Percentiles rank a stretch among this genome's conserved stretches.
These are phyloP conservation scores for Ptychobarbus kaznakovi DNA, from an alignment of 2,797 vertebrate genomes.

Conservation along the genomic window DNA sequence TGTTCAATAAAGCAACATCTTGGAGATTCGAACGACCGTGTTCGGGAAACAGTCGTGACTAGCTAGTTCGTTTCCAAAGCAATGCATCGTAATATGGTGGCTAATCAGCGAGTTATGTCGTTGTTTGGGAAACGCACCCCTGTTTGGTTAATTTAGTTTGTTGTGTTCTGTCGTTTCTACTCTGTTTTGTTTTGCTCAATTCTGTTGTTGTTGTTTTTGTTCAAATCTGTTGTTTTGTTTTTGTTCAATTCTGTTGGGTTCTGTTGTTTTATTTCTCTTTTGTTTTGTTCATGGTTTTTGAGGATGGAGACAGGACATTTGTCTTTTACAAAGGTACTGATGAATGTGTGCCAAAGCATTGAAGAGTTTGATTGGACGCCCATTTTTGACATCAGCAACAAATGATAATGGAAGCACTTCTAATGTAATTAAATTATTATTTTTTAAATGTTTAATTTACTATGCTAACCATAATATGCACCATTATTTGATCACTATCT, in stretches of 20 bases:
- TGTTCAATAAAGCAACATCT: no score
- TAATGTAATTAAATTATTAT: no score
- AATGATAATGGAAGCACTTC: background rate
- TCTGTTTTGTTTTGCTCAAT: no score
- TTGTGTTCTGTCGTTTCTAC: no score
- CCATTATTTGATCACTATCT: no score
- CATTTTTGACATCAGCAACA: background rate
- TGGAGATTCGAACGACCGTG: no score
- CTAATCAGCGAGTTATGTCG: no score
- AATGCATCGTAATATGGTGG: no score
- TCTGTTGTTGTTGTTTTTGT: no score
- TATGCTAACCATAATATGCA: background rate
- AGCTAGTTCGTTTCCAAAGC: no score
- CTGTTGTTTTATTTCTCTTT: background rate
- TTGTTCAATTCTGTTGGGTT: background rate
- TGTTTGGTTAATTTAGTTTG: background rate
- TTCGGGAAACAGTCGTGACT: no score
- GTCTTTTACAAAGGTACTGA: background rate
- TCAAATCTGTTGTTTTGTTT: background rate
- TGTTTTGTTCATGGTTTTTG: background rate
- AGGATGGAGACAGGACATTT: background rate
- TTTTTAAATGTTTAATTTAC: background rate
- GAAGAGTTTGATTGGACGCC: background rate
- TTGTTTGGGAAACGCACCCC: no score
- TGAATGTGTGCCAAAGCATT: background rate